These are phyloP conservation scores for Alca torda DNA, from an alignment of 2,797 vertebrate species.

Conservation along the genomic window DNA sequence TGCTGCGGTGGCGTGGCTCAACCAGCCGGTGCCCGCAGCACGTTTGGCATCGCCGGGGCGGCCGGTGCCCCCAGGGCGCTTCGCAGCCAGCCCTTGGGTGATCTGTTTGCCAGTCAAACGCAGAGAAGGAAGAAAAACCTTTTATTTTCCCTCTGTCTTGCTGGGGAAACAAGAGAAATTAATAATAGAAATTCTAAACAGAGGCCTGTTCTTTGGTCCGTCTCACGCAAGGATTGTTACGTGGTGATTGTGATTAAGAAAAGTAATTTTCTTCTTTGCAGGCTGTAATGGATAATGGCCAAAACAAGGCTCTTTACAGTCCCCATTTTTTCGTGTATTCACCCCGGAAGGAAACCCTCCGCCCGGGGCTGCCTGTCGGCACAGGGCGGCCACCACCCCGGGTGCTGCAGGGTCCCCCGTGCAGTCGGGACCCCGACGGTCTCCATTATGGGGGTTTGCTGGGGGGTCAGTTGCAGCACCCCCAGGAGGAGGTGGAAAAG, in stretches of 20 bases:
- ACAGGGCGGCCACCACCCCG: fast-evolving
- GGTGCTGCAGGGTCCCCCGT: neutral
- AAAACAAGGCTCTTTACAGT: neutral
- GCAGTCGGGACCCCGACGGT: too few relatives aligned
- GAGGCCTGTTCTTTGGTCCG: neutral
- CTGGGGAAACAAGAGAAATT: neutral
- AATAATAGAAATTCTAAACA: neutral
- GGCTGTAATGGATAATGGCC: neutral
- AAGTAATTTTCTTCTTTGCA: neutral
- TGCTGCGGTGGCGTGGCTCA: neutral
- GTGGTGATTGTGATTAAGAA: neutral
- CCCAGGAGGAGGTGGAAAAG: too few relatives aligned
- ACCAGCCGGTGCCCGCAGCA: fast-evolving
- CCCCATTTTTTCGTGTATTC: neutral
- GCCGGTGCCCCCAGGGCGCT: too few relatives aligned
- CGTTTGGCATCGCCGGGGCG: too few relatives aligned
- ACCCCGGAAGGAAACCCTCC: neutral
- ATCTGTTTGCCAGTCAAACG: neutral
- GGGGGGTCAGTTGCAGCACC: neutral
- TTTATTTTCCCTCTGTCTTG: neutral
- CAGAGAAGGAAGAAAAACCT: neutral
- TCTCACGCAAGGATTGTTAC: neutral
- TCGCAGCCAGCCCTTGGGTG: neutral
- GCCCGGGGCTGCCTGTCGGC: too few relatives aligned
- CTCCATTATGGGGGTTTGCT: neutral